Evolutionary conservation across 2,797 vertebrate genomes (phyloP).

Genomic region (Cichlasoma orientale): DNA sequence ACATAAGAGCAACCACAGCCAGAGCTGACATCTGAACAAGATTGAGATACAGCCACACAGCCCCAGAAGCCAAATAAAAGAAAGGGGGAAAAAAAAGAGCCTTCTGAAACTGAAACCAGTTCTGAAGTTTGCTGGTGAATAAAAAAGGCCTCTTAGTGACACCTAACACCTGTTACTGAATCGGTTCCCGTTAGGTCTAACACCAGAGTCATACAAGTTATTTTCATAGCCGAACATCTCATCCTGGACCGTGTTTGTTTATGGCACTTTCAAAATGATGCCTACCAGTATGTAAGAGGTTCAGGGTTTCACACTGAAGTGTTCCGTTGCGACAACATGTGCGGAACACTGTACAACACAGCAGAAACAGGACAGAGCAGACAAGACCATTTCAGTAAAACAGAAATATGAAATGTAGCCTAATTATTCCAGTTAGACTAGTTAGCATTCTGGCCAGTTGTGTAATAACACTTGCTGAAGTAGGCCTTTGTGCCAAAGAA

Average conservation of each 20-base stretch:
- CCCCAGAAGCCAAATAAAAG: background rate
- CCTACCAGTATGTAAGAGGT: background rate
- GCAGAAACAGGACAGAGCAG: background rate
- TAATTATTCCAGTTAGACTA: background rate
- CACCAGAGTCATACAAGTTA: background rate
- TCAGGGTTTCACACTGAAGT: background rate
- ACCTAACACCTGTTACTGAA: background rate
- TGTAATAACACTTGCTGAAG: background rate
- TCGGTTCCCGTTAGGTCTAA: constrained; percentile 10
- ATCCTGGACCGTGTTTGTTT: background rate
- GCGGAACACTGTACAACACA: background rate
- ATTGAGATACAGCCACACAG: background rate
- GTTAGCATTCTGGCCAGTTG: background rate
- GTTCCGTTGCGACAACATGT: background rate
- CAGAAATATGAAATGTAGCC: background rate
- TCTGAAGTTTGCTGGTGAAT: background rate
- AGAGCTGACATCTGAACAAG: background rate
- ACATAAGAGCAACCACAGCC: background rate
- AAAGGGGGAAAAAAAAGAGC: background rate
- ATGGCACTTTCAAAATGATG: background rate
- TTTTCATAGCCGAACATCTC: constrained; percentile 16
- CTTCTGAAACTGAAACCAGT: constrained; percentile 5
- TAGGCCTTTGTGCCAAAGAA: background rate
- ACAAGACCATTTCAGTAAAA: background rate
- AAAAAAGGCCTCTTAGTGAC: background rate